Base-by-base conservation (phyloP, 2,113 vertebrate species). In the Calypte anna region DNA sequence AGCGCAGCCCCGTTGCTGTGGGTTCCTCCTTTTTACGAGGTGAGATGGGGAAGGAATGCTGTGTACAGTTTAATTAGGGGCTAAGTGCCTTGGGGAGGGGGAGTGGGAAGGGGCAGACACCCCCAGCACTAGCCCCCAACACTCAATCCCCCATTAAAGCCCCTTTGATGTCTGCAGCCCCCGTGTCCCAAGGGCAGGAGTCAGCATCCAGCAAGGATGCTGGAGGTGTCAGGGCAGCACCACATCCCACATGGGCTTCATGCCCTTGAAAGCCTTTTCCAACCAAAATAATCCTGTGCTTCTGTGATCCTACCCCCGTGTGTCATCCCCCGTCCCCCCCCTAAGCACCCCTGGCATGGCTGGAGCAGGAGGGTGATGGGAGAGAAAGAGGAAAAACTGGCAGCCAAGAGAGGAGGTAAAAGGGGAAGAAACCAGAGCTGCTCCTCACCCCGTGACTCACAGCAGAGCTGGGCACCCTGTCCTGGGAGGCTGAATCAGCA, bases 11-110 rank as follows among this genome's bases (percentile, higher is more conserved):
- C 0, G 59, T 55, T 72, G 75, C 73, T 58, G 73, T 25, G 79
- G 70, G 91, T 57, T 80, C 93, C 83, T 2, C 8, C 0, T 33
- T 88, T 96, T 97, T 96, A 97, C 0, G 36, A 96, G 94, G 95
- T 96, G 94, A 68, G 84, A 94, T 59, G 82, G 93, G 85, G 90
- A 95, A 97, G 92, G 95, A 96, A 95, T 96, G 94, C 46, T 81
- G 87, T 84, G 69, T 82, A 78, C 61, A 69, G 75, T 75, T 96
- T 93, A 96, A 97, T 96, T 94, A 96, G 82, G 75, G 92, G 63
- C 50, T 83, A 55, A 73, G 75, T 54, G 92, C 94, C 94, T 74
- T 25, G 28, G 5, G 44, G 28, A 4, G 44, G 90, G 51, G 36
- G 48, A 55, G 55, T 50, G 78, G 68, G 43, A 88, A 87, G 94